phyloP scores from a whole-genome alignment of 2,888 invertebrate genomes.

The Choreutis nemorana region DNA sequence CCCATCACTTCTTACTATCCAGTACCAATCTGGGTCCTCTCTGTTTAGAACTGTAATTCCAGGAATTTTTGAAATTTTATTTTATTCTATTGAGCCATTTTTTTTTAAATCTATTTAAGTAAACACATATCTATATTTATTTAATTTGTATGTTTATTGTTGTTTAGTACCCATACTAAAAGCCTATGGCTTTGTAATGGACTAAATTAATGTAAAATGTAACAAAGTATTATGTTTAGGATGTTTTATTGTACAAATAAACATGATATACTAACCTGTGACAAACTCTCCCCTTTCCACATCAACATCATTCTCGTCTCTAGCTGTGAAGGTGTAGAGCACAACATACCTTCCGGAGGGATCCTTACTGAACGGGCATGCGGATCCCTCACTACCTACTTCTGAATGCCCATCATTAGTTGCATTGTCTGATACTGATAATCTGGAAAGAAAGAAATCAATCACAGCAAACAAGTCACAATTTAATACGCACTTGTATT shows the following conservation, averaged over 20 bases:
- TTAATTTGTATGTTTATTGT: not conserved
- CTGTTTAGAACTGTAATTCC: slow-evolving; percentile 78
- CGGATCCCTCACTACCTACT: slow-evolving; percentile 64
- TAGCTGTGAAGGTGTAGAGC: slow-evolving; percentile 89
- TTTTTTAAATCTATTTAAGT: no score
- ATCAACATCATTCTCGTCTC: slow-evolving; percentile 93
- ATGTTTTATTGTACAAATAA: no score
- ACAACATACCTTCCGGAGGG: slow-evolving; percentile 92
- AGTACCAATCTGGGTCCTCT: slow-evolving; percentile 97
- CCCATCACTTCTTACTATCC: slow-evolving; percentile 92
- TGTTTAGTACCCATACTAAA: not conserved
- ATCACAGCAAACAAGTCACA: no score
- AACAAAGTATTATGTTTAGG: no score
- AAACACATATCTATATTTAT: not conserved
- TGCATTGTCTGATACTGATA: slow-evolving; percentile 52
- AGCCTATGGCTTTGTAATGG: not conserved
- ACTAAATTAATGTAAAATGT: no score
- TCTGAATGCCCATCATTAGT: slow-evolving; percentile 57
- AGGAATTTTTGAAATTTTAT: no score
- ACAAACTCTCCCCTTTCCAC: slow-evolving; percentile 95
- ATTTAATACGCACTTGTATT: no score
- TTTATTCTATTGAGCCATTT: no score
- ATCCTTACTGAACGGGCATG: slow-evolving; percentile 78
- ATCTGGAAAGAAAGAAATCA: slow-evolving; percentile 20
- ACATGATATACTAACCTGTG: no score